These are phyloP conservation scores for Lateolabrax maculatus DNA, from an alignment of 2,797 vertebrate species.

Conservation along the genomic window DNA sequence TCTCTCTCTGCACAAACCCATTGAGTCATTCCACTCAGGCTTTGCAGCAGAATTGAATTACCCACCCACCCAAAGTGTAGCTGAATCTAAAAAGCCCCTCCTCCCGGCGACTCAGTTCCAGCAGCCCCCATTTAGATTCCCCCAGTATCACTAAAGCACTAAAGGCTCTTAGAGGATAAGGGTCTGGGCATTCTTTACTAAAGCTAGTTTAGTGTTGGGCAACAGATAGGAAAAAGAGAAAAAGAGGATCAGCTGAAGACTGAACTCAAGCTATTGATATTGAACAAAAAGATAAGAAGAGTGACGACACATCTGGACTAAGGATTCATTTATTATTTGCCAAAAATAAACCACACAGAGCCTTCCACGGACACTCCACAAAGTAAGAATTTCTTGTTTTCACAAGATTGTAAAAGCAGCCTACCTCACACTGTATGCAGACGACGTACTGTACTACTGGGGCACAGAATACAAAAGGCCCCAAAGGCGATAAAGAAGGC, in stretches of 20 bases:
- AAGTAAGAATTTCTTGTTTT: background rate
- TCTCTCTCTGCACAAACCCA: constrained; percentile 61
- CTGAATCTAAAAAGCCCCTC: constrained; percentile 57
- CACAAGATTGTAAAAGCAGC: background rate
- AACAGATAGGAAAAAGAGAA: constrained; percentile 25
- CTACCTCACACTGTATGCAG: constrained; percentile 21
- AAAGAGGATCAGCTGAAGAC: constrained; percentile 43
- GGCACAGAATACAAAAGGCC: background rate
- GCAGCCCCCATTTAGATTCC: constrained; percentile 55
- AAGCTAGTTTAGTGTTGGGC: constrained; percentile 41
- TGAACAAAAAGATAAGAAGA: constrained; percentile 3
- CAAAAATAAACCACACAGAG: constrained; percentile 22
- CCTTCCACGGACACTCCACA: background rate
- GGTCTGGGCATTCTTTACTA: constrained; percentile 38
- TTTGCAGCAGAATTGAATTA: constrained; percentile 77
- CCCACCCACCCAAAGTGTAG: constrained; percentile 66
- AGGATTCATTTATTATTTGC: constrained; percentile 11
- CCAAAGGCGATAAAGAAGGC: background rate
- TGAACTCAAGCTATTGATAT: constrained; percentile 24
- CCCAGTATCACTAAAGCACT: constrained; percentile 59
- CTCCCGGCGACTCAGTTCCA: constrained; percentile 54
- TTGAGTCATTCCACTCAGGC: constrained; percentile 72
- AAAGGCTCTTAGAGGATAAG: constrained; percentile 55
- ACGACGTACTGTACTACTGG: constrained; percentile 17
- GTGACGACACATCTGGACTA: constrained; percentile 17